A percentile compares a stretch with the other conserved stretches of the same genome.
phyloP scores from a whole-genome alignment of 2,797 vertebrate genomes.

The Xenops minutus region DNA sequence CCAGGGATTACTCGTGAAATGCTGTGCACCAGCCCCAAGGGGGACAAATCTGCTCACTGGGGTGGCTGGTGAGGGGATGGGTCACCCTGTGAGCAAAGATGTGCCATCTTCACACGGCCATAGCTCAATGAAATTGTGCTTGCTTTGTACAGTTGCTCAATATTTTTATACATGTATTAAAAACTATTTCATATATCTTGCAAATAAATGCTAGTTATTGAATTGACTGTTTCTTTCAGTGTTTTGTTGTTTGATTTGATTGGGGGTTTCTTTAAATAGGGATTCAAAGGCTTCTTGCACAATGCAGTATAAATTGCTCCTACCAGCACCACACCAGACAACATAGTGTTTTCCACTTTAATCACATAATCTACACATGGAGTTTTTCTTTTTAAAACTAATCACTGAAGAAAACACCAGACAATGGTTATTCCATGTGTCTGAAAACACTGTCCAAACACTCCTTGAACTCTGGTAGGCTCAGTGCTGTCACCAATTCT shows the following conservation, averaged over 20 bases:
- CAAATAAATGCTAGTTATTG: not conserved
- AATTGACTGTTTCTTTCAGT: not conserved
- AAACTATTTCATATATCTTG: not conserved
- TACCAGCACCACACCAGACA: not conserved
- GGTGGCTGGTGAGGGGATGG: not conserved
- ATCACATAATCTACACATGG: not conserved
- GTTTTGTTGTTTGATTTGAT: not conserved
- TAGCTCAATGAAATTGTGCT: not conserved
- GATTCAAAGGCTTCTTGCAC: not conserved
- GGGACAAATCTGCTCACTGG: not conserved
- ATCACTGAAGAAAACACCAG: not conserved
- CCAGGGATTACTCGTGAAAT: not conserved
- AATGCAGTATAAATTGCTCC: not conserved
- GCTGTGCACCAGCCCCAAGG: not conserved
- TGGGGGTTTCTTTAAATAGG: not conserved
- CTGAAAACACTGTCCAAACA: not conserved
- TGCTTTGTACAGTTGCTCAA: not conserved
- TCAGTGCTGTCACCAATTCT: not conserved
- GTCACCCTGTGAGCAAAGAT: not conserved
- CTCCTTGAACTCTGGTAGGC: not conserved
- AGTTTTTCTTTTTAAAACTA: not conserved
- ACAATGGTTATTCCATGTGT: not conserved
- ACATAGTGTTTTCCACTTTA: not conserved
- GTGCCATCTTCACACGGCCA: not conserved
- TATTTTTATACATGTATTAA: not conserved